Evolutionary conservation across 35 echinoderm and acorn worm genomes (phyloP).

Genomic region (Nesometra sesokonis): DNA sequence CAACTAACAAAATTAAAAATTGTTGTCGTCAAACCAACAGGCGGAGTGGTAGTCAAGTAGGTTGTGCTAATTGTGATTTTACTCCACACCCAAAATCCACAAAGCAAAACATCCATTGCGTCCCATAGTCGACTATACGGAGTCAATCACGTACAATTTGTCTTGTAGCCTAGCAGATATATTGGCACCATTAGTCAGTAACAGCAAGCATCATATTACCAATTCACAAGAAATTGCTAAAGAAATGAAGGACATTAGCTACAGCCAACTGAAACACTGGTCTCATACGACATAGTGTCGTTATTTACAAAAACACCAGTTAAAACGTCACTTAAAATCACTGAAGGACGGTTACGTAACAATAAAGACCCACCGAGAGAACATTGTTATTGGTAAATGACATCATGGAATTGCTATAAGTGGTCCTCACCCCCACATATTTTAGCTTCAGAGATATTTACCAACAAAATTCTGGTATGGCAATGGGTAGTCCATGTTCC

Average conservation of each 20-base stretch:
- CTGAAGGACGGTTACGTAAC: neutral
- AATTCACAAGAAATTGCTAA: neutral
- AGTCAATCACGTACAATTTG: neutral
- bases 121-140: conserved; percentile 3
- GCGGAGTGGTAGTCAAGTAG: no score
- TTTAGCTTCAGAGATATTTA: neutral
- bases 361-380: neutral
- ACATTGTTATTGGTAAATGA: conserved; percentile 5
- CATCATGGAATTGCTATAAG: neutral
- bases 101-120: neutral
- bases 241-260: neutral
- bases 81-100: neutral
- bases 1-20: no score
- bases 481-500: no score
- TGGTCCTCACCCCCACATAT: neutral
- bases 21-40: no score
- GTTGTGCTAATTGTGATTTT: no score
- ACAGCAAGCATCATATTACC: neutral
- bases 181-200: neutral
- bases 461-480: no score
- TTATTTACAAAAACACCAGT: neutral
- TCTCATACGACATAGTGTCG: neutral
- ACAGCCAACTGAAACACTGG: neutral
- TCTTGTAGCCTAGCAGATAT: neutral
- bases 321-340: neutral